Conservation (phyloP, 2,888 invertebrate species). For the Cheilosia vulpina region DNA sequence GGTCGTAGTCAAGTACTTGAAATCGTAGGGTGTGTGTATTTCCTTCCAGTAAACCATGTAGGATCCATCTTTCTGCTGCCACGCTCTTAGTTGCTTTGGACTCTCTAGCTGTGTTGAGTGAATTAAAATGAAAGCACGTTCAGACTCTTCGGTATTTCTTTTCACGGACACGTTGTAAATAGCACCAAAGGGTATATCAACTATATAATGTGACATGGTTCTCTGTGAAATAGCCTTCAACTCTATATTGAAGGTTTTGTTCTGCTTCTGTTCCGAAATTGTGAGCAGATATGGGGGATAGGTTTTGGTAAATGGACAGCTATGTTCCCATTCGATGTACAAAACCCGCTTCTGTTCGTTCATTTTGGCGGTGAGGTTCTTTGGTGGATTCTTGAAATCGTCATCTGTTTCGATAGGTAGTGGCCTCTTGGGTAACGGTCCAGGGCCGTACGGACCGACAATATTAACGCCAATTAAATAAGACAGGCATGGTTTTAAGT, state of each 20-base stretch:
- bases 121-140: constrained; percentile 84
- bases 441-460: constrained; percentile 87
- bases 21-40: constrained; percentile 78
- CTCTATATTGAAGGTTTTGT: constrained; percentile 84
- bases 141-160: constrained; percentile 80
- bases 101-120: constrained; percentile 86
- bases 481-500: constrained; percentile 89
- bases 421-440: constrained; percentile 86
- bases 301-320: constrained; percentile 85
- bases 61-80: constrained; percentile 86
- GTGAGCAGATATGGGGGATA: constrained; percentile 83
- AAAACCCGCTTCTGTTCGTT: constrained; percentile 84
- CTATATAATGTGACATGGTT: constrained; percentile 84
- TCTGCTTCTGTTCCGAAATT: constrained; percentile 84
- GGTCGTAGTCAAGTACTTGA: constrained; percentile 69
- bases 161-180: constrained; percentile 84
- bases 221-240: constrained; percentile 84
- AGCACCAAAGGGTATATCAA: constrained; percentile 85
- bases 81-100: constrained; percentile 87
- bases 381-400: constrained; percentile 89
- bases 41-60: constrained; percentile 88
- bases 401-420: constrained; percentile 86
- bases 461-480: constrained; percentile 90
- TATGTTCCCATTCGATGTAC: constrained; percentile 89
- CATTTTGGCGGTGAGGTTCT: constrained; percentile 85